Percentiles rank a stretch among this genome's conserved stretches.
Evolutionary conservation across 1,140 invertebrate species (phyloP).

Genomic region (Bilobella aurantiaca): DNA sequence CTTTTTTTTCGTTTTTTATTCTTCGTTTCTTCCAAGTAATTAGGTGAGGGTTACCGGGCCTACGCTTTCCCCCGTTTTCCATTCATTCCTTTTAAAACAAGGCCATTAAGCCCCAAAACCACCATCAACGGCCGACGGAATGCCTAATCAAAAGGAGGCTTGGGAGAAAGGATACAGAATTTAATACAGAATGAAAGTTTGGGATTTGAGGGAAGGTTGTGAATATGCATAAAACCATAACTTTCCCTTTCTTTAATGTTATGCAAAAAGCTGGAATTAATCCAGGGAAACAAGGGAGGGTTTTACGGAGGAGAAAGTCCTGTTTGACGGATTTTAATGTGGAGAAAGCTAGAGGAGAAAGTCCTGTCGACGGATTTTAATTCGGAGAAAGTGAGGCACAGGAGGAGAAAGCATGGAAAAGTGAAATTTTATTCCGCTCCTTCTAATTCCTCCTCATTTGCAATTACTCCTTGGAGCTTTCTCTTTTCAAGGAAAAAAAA

Average conservation of each 20-base stretch:
- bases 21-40: slow-evolving; percentile 3
- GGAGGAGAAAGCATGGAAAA: not conserved
- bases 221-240: slow-evolving; percentile 6
- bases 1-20: too few relatives aligned
- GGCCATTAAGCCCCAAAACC: not conserved
- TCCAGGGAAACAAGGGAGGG: not conserved
- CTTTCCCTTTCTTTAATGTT: not conserved
- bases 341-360: too few relatives aligned
- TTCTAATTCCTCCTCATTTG: not conserved
- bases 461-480: not conserved
- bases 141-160: not conserved
- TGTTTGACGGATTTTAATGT: not conserved
- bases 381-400: too few relatives aligned
- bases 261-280: not conserved
- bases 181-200: not conserved
- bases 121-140: not conserved
- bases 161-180: not conserved
- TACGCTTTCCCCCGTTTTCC: not conserved
- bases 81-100: too few relatives aligned
- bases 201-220: not conserved
- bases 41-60: slow-evolving; percentile 2
- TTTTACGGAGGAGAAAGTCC: not conserved
- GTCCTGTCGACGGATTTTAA: too few relatives aligned
- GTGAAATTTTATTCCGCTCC: not conserved
- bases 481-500: too few relatives aligned